Evolutionary conservation across 2,113 vertebrate genomes (phyloP).

Genomic region (Mastomys natalensis): DNA sequence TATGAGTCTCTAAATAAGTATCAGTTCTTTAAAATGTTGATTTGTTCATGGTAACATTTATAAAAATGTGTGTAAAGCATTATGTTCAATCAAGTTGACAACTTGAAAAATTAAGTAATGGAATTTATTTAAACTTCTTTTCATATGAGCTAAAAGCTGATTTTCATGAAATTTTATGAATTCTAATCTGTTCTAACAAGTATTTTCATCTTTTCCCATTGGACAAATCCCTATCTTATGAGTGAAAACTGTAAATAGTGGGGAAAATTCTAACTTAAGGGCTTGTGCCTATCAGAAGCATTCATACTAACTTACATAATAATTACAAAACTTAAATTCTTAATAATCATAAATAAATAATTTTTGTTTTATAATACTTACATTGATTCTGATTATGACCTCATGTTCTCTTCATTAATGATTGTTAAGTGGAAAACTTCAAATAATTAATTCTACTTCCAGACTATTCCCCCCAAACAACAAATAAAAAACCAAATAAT

Average conservation of each 20-base stretch:
- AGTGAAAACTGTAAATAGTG: not conserved
- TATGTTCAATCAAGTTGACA: not conserved
- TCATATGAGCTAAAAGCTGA: not conserved
- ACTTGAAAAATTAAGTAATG: not conserved
- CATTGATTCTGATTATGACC: not conserved
- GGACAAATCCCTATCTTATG: not conserved
- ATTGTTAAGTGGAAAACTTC: not conserved
- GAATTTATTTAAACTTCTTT: not conserved
- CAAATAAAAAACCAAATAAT: not conserved
- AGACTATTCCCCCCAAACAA: not conserved
- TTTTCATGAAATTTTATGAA: not conserved
- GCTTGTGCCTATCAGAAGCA: not conserved
- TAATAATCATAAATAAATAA: not conserved
- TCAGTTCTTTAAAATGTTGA: not conserved
- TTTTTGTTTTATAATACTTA: not conserved
- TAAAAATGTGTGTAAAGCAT: not conserved
- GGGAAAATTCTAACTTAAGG: not conserved
- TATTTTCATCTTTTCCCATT: not conserved
- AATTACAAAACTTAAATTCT: not conserved
- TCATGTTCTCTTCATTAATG: not conserved
- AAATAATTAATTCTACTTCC: not conserved
- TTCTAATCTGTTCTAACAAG: not conserved
- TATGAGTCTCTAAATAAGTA: not conserved
- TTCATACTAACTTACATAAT: not conserved
- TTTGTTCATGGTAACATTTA: not conserved